Base-by-base conservation (phyloP, 2,888 invertebrate genomes). In the Agriopis marginaria region DNA sequence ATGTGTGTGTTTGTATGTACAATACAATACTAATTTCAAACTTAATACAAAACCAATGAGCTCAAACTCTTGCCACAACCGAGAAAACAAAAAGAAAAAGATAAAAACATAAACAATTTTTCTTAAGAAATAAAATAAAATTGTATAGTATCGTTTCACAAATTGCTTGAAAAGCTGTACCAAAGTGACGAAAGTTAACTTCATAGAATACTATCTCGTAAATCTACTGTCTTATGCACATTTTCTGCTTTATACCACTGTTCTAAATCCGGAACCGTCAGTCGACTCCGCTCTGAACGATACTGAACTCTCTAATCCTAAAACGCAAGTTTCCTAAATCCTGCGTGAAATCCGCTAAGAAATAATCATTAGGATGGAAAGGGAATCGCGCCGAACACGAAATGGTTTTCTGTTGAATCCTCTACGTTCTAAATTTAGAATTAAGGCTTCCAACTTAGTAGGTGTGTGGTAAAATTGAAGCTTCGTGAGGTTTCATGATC, bases 321-420 rank as follows among this genome's bases (percentile, higher is more conserved):
- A 68, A 68, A 66, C 68, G 63, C 49, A 68, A 70, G 70, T 72
- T 68, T 55, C 45, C 45, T 14, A 49, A 70, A 49, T 17, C 69
- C 65, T 23, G 40, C 68, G 55, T 10, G 50, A 61, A 70, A 68
- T 70, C 61, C 55, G 17, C 54, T 65, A 63, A 69, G 68, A 63
- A 67, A 68, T 68, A 63, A 67, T 61, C 49, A 56, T 50, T 59
- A 59, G 23, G 45, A 40, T 10, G n/a, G 23, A 44, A 47, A 8
- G 11, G 53, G 45, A 51, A 40, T 45, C 14, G 55, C 10, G 11
- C 45, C 59, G 50, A 64, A 68, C 60, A 49, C 61, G 39, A 39
- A 69, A 69, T 69, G 61, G 65, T 60, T 63, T 60, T 65, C 56
- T 23, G 23, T 61, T 56, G 65, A 69, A 69, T 65, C 69, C 44